Evolutionary conservation across 35 echinoderm and acorn worm species (phyloP).

Genomic region (Stichopus chloronotus): DNA sequence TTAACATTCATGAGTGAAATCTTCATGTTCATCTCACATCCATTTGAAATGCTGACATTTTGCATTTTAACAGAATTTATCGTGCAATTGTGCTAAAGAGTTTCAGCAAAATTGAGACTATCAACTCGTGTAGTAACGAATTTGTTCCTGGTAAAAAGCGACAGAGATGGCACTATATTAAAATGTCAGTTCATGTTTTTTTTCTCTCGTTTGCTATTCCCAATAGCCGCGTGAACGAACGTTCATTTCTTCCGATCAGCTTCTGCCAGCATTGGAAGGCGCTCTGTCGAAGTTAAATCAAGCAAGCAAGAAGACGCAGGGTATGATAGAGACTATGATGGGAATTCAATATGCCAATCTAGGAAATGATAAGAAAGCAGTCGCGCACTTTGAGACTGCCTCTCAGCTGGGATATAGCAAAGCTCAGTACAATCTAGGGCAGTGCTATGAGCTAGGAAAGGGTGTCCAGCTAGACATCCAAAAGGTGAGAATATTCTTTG

Average conservation of each 20-base stretch:
- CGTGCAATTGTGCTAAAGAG: too few relatives aligned
- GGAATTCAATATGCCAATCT: constrained; percentile 49
- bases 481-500: constrained; percentile 25
- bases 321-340: constrained; percentile 62
- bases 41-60: too few relatives aligned
- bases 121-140: too few relatives aligned
- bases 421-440: constrained; percentile 75
- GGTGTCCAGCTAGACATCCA: constrained; percentile 46
- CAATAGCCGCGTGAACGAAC: not conserved
- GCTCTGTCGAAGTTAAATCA: not conserved
- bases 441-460: constrained; percentile 71
- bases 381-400: constrained; percentile 58
- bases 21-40: too few relatives aligned
- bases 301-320: constrained; percentile 20
- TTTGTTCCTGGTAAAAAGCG: too few relatives aligned
- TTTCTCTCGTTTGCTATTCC: not conserved
- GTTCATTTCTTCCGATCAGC: not conserved
- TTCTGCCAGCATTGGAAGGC: not conserved
- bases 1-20: too few relatives aligned
- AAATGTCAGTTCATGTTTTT: too few relatives aligned
- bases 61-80: too few relatives aligned
- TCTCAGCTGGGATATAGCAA: constrained; percentile 62
- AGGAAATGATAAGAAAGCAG: constrained; percentile 61
- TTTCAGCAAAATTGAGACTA: too few relatives aligned
- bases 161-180: too few relatives aligned